Evolutionary conservation across 2,113 vertebrate genomes (phyloP).

Genomic region (Columba janthina): DNA sequence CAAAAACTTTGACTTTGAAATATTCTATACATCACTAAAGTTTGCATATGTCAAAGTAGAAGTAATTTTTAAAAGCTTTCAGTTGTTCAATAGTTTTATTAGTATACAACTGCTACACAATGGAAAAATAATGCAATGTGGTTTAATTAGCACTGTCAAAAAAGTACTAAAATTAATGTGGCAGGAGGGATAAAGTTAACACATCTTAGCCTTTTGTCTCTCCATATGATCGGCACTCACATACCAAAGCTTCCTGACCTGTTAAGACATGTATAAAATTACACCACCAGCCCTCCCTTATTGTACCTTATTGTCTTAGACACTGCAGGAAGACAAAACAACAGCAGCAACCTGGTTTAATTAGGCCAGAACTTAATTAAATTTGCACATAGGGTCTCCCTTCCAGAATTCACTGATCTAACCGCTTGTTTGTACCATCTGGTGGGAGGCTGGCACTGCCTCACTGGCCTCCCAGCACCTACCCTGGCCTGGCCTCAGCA

Average conservation of each 20-base stretch:
- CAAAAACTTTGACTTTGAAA: neutral
- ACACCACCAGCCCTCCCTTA: neutral
- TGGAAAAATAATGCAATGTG: neutral
- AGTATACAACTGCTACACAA: neutral
- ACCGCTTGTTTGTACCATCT: neutral
- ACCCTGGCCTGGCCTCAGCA: neutral
- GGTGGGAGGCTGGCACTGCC: neutral
- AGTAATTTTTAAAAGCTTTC: neutral
- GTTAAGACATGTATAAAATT: neutral
- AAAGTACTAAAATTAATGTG: neutral
- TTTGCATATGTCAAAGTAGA: neutral
- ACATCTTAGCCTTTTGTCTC: neutral
- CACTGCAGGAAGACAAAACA: neutral
- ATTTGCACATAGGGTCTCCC: neutral
- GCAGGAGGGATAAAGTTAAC: neutral
- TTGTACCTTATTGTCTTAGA: neutral
- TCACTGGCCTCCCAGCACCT: neutral
- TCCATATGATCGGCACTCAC: neutral
- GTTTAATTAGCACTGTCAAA: conserved; percentile 1
- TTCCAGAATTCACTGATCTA: neutral
- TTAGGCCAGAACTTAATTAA: conserved; percentile 7
- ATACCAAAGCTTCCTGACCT: neutral
- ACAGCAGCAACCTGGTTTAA: neutral
- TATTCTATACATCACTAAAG: neutral
- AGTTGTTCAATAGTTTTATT: neutral